phyloP scores from a whole-genome alignment of 2,113 vertebrate genomes.

The Apus apus region DNA sequence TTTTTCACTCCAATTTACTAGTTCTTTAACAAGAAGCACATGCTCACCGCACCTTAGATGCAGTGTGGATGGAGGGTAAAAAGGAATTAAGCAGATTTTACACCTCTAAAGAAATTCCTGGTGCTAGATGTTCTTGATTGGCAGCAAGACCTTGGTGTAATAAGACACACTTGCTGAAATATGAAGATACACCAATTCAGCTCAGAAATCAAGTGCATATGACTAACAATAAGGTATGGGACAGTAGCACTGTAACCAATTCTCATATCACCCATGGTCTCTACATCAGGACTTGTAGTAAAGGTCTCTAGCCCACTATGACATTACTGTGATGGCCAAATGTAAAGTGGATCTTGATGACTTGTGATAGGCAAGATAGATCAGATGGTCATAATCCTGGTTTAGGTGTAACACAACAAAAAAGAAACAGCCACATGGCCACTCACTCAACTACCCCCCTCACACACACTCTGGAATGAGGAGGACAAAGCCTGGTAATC shows the following conservation, averaged over 20 bases:
- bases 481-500: too few relatives aligned
- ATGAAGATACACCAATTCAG: not conserved
- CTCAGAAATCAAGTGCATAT: not conserved
- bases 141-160: not conserved
- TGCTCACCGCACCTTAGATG: not conserved
- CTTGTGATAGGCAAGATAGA: not conserved
- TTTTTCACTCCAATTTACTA: not conserved
- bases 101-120: not conserved
- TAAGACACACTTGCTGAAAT: not conserved
- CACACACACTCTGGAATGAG: too few relatives aligned
- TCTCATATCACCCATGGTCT: accelerated
- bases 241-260: not conserved
- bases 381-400: not conserved
- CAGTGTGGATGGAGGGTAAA: not conserved
- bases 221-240: not conserved
- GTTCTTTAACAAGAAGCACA: not conserved
- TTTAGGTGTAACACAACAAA: too few relatives aligned
- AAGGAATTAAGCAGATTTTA: not conserved
- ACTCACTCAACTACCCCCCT: too few relatives aligned
- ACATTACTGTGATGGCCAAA: not conserved
- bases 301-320: not conserved
- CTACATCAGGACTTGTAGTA: not conserved
- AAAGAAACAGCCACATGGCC: too few relatives aligned
- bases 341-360: not conserved
- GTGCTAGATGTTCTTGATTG: not conserved